Base-by-base conservation (phyloP, 2,888 invertebrate genomes). In the Latheticus oryzae region DNA sequence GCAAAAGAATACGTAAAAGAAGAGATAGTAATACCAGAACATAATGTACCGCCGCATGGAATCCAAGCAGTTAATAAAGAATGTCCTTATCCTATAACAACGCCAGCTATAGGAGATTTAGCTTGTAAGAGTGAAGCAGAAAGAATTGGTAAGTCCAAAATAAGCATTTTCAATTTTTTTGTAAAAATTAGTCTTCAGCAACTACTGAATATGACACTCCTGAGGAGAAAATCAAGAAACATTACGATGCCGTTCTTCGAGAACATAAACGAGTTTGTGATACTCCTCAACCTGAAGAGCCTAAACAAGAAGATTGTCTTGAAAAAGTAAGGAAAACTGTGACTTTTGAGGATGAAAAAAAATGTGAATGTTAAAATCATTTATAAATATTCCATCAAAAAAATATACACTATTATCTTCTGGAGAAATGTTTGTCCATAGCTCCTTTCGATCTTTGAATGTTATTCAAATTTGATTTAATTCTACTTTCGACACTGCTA, bases 401-500 rank as follows among this genome's bases (percentile, higher is more conserved):
- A 12, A 4, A 11, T 11, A 15, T 7, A 42, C 3, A 5, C 12
- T 30, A 43, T 26, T 66, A 63, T 45, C 70, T 64, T 52, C 65
- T 71, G 3, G 91, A 91, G 81, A 96, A 96, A 78, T 94, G 88
- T 58, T 86, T 84, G 68, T 93, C 88, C 91, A 96, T 93, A 40
- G 91, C 87, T 13, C 83, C 80, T 11, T 84, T 84, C 2, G 89
- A 89, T 53, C 95, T 83, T 76, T 97, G 96, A 63, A 96, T 92
- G 70, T 93, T 92, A 76, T 95, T 92, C 30, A 91, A 85, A 74
- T 95, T 97, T 7, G 95, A 86, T 72, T 89, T 92, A 40, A 97
- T 88, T 65, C 96, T 84, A 60, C 88, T 86, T 72, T 93, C 94
- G 0, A 97, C 87, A 5, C 89, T 88, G 50, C 87, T 86, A 12